Evolutionary conservation across 2,113 vertebrate genomes (phyloP).

Genomic region (Carassius carassius): DNA sequence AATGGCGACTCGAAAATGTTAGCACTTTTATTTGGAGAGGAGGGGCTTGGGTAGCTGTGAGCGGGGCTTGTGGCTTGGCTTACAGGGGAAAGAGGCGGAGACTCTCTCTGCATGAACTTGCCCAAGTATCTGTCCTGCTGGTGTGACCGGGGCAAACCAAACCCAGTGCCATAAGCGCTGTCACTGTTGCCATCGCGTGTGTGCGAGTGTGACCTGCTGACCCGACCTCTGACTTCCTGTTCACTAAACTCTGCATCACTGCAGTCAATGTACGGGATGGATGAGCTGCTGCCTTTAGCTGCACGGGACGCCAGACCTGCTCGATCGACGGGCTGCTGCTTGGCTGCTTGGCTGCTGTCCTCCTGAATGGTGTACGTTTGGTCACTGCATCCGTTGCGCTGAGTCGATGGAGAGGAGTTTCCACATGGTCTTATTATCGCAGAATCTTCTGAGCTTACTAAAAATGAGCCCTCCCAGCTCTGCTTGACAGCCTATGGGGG

Average conservation of each 20-base stretch:
- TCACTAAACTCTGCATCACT: slow-evolving; percentile 85
- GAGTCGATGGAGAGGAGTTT: slow-evolving; percentile 78
- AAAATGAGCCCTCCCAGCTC: slow-evolving; percentile 75
- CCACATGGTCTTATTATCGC: slow-evolving; percentile 65
- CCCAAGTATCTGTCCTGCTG: slow-evolving; percentile 74
- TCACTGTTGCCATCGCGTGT: slow-evolving; percentile 81
- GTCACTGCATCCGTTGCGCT: slow-evolving; percentile 75
- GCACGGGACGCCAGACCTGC: slow-evolving; percentile 92
- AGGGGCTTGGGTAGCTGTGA: slow-evolving; percentile 59
- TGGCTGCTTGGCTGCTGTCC: slow-evolving; percentile 67
- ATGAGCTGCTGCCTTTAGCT: slow-evolving; percentile 83
- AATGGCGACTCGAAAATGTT: slow-evolving; percentile 76
- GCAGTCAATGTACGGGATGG: slow-evolving; percentile 88
- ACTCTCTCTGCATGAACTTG: slow-evolving; percentile 73
- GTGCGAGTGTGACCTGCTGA: slow-evolving; percentile 78
- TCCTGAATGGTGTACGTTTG: slow-evolving; percentile 67
- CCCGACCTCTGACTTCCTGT: slow-evolving; percentile 79
- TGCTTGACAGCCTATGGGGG: slow-evolving; percentile 75
- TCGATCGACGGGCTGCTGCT: slow-evolving; percentile 72
- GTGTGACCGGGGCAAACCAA: slow-evolving; percentile 63
- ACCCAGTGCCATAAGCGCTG: slow-evolving; percentile 67
- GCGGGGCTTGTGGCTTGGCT: slow-evolving; percentile 62
- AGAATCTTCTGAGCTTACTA: slow-evolving; percentile 73
- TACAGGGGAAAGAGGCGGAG: slow-evolving; percentile 66
- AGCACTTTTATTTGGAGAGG: slow-evolving; percentile 63